These are phyloP conservation scores for Cyanocitta stelleri DNA, from an alignment of 2,113 vertebrate genomes.

Conservation along the genomic window DNA sequence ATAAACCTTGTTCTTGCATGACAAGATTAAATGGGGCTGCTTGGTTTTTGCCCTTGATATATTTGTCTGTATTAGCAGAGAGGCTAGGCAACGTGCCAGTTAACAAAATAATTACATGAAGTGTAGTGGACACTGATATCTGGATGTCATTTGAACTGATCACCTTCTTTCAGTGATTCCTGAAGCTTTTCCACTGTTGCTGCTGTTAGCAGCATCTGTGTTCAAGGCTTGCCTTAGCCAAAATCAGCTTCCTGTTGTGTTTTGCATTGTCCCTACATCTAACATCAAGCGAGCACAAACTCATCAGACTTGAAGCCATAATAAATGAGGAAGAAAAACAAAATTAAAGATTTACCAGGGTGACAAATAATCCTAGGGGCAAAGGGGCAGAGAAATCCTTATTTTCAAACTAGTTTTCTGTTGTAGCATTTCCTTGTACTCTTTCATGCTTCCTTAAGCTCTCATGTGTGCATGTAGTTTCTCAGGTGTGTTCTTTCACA, in stretches of 20 bases:
- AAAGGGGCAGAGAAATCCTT: neutral
- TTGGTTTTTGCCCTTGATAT: neutral
- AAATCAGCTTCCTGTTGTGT: neutral
- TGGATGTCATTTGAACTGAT: neutral
- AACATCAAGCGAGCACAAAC: neutral
- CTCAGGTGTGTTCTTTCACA: accelerated
- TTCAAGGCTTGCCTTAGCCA: neutral
- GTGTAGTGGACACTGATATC: neutral
- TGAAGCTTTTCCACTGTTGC: neutral
- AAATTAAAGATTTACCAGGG: neutral
- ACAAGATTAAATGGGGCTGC: neutral
- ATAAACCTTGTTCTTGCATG: neutral
- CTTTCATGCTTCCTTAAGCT: neutral
- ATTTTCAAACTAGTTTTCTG: neutral
- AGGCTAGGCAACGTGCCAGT: neutral
- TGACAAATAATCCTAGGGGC: neutral
- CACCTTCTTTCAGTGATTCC: neutral
- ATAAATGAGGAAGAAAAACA: neutral
- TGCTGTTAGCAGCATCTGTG: neutral
- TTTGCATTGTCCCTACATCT: neutral
- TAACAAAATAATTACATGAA: neutral
- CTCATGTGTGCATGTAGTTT: accelerated
- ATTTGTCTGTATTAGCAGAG: neutral
- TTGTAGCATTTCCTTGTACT: neutral
- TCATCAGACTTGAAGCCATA: neutral